phyloP scores from a whole-genome alignment of 2,797 vertebrate species.

The Cheracebus regulus region DNA sequence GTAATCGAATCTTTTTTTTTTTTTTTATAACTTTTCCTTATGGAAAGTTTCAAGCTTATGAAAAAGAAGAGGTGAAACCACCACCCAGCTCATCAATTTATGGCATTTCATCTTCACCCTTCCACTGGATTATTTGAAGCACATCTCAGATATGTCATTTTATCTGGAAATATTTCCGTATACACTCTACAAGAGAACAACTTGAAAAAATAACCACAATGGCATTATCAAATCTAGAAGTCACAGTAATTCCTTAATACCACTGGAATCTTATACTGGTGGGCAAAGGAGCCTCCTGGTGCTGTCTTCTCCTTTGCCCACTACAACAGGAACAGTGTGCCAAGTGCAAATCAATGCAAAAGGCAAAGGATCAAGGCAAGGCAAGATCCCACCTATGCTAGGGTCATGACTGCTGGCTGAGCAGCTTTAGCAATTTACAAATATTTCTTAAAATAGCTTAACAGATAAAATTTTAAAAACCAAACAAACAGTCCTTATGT shows the following conservation, averaged over 20 bases:
- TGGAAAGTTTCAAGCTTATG: neutral
- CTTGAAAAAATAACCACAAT: neutral
- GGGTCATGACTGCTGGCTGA: neutral
- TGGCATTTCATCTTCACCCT: neutral
- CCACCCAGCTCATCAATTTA: neutral
- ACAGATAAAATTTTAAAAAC: neutral
- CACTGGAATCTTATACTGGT: neutral
- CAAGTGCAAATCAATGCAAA: neutral
- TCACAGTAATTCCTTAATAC: neutral
- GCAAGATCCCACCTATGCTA: neutral
- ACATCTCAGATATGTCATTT: neutral
- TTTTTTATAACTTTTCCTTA: neutral
- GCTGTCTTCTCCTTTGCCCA: neutral
- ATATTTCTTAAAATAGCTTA: neutral
- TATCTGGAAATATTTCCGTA: conserved; percentile 13
- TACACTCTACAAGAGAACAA: neutral
- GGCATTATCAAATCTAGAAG: neutral
- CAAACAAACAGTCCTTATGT: neutral
- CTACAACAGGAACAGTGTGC: neutral
- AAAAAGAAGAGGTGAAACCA: conserved; percentile 1
- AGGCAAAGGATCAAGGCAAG: no score
- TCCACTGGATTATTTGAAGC: neutral
- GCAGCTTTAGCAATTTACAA: neutral
- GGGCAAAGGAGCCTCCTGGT: neutral
- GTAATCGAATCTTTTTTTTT: neutral